These are phyloP conservation scores for Dipus sagitta DNA, from an alignment of 2,797 vertebrate genomes.

Conservation along the genomic window DNA sequence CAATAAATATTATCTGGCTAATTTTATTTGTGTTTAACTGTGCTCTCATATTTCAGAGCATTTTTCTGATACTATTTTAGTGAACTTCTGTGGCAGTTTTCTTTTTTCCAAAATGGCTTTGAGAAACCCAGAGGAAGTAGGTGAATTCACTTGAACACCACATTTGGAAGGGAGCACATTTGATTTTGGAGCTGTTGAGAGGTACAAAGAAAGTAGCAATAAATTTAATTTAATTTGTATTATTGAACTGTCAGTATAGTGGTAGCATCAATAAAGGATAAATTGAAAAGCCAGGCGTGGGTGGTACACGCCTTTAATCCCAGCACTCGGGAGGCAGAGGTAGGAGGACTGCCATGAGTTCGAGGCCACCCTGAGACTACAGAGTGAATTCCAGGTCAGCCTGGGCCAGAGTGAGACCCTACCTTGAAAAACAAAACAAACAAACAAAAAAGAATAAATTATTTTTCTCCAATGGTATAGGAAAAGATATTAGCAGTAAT, in stretches of 20 bases:
- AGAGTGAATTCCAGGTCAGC: too few species aligned
- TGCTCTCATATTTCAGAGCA: constrained; percentile 36
- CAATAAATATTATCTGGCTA: background rate
- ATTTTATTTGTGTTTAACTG: background rate
- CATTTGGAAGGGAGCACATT: background rate
- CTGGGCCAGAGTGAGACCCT: too few species aligned
- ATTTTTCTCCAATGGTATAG: constrained; percentile 36
- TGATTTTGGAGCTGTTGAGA: constrained; percentile 19
- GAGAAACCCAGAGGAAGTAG: background rate
- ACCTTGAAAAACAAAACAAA: too few species aligned
- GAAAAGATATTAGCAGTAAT: constrained; percentile 68
- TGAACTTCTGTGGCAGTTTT: constrained; percentile 11
- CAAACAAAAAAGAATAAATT: constrained; percentile 38
- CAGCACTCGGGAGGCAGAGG: too few species aligned
- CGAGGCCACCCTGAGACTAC: too few species aligned
- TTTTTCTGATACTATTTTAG: background rate
- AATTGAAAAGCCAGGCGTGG: background rate
- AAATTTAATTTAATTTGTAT: background rate
- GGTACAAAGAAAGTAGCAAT: constrained; percentile 20
- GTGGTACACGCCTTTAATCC: too few species aligned
- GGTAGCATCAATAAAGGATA: constrained; percentile 40
- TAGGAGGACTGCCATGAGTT: too few species aligned
- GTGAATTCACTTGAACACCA: background rate
- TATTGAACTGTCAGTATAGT: constrained; percentile 24
- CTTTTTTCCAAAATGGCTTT: background rate